A percentile compares a stretch with the other conserved stretches of the same genome.
These are phyloP conservation scores for Caenorhabditis sp. DNA, from an alignment of 2,888 invertebrate genomes.

Conservation along the genomic window DNA sequence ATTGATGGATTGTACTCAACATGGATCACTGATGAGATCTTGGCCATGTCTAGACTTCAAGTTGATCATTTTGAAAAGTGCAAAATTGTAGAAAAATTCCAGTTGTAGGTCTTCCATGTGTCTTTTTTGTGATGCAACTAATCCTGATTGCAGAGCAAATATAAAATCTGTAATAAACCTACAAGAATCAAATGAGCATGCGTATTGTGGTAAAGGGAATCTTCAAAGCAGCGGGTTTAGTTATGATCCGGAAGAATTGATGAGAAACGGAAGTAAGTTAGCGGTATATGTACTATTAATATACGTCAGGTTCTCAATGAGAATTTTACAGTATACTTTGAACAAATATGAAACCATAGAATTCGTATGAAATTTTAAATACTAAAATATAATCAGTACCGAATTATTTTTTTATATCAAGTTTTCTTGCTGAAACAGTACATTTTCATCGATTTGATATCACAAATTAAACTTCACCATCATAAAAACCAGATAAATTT, in stretches of 20 bases:
- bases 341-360: too few species aligned
- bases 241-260: conserved; percentile 84
- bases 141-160: conserved; percentile 80
- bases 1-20: conserved; percentile 84
- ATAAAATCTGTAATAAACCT: conserved; percentile 86
- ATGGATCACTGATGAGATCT: conserved; percentile 87
- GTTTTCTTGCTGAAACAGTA: too few species aligned
- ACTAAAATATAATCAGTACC: too few species aligned
- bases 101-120: conserved; percentile 73
- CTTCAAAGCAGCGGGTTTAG: conserved; percentile 80
- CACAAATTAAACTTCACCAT: too few species aligned
- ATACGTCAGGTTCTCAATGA: too few species aligned
- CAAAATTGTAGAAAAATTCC: conserved; percentile 83
- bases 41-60: conserved; percentile 88
- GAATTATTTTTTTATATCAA: too few species aligned
- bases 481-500: too few species aligned
- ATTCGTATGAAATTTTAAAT: too few species aligned
- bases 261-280: conserved; percentile 83
- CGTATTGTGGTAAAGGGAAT: conserved; percentile 82
- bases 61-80: conserved; percentile 80
- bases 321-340: too few species aligned
- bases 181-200: conserved; percentile 85
- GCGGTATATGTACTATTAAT: background rate
- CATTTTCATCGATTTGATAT: too few species aligned
- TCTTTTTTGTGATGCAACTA: too few species aligned